phyloP scores from a whole-genome alignment of 2,888 invertebrate species.

The Linnaemya tessellans region DNA sequence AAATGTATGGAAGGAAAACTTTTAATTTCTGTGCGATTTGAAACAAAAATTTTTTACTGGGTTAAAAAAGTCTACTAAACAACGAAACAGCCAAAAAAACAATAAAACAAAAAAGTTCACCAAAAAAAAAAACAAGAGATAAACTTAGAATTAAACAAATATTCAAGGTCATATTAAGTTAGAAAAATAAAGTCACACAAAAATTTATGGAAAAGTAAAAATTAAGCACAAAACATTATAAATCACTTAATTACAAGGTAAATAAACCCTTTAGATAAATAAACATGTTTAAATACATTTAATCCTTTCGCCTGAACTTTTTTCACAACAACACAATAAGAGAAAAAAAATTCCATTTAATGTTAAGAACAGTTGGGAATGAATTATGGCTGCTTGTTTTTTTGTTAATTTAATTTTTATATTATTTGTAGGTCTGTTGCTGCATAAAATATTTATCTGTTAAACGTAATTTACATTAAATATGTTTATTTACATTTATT shows the following conservation, averaged over 20 bases:
- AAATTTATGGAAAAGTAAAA: slow-evolving; percentile 34
- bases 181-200: slow-evolving; percentile 31
- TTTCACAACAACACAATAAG: neutral
- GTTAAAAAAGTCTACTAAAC: slow-evolving; percentile 62
- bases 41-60: slow-evolving; percentile 56
- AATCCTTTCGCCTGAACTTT: slow-evolving; percentile 58
- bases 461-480: slow-evolving; percentile 74
- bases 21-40: slow-evolving; percentile 61
- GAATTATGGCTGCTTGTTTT: slow-evolving; percentile 44
- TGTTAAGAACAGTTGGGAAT: slow-evolving; percentile 49
- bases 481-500: slow-evolving; percentile 67
- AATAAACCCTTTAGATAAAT: slow-evolving; percentile 64
- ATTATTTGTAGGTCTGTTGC: slow-evolving; percentile 26
- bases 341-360: slow-evolving; percentile 36
- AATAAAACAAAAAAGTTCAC: slow-evolving; percentile 21
- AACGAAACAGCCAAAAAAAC: slow-evolving; percentile 39
- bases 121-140: slow-evolving; percentile 5
- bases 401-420: neutral
- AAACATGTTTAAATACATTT: slow-evolving; percentile 67
- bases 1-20: slow-evolving; percentile 40
- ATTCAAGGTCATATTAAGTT: slow-evolving; percentile 71
- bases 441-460: slow-evolving; percentile 72
- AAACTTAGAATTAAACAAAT: slow-evolving; percentile 60
- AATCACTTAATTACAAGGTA: slow-evolving; percentile 70
- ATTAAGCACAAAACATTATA: slow-evolving; percentile 33